Evolutionary conservation across 2,113 vertebrate genomes (phyloP).

Genomic region (Etheostoma spectabile): DNA sequence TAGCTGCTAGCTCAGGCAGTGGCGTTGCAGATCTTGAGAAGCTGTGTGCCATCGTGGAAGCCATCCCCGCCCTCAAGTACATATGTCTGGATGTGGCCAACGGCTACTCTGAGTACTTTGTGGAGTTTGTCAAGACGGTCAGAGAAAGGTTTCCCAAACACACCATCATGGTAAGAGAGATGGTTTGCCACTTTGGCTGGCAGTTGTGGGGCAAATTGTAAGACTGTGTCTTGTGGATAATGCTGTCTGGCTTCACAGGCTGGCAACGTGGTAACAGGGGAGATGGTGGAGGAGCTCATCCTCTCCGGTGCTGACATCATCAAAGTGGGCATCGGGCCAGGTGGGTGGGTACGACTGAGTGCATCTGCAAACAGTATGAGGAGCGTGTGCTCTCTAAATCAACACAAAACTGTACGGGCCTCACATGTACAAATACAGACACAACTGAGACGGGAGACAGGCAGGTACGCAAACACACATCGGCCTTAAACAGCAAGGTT

Average conservation of each 20-base stretch:
- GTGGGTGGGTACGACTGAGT: constrained; percentile 69
- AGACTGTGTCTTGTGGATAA: neutral
- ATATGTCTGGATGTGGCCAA: constrained; percentile 99
- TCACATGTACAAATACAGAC: neutral
- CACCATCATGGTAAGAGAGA: constrained; percentile 94
- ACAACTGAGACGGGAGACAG: neutral
- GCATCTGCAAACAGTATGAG: neutral
- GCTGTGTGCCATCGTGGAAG: constrained; percentile 89
- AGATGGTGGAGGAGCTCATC: constrained; percentile 99
- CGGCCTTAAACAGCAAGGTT: neutral
- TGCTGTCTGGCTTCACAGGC: constrained; percentile 82
- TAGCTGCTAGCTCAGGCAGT: constrained; percentile 96
- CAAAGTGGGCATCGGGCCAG: constrained; percentile 99
- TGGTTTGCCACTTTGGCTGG: no score
- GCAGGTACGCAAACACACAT: neutral
- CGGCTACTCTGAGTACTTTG: constrained; percentile 97
- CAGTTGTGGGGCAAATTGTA: neutral
- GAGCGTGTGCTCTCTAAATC: neutral
- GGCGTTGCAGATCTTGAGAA: constrained; percentile 90
- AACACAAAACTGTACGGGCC: neutral
- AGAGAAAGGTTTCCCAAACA: constrained; percentile 92
- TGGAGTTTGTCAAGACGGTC: constrained; percentile 96
- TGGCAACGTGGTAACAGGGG: constrained; percentile 98
- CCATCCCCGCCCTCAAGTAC: constrained; percentile 90
- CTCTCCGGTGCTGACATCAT: constrained; percentile 97